Evolutionary conservation across 1,140 invertebrate species (phyloP), one percentile per base, ranked within the genome.

Genomic region (Dendroctonus valens): DNA sequence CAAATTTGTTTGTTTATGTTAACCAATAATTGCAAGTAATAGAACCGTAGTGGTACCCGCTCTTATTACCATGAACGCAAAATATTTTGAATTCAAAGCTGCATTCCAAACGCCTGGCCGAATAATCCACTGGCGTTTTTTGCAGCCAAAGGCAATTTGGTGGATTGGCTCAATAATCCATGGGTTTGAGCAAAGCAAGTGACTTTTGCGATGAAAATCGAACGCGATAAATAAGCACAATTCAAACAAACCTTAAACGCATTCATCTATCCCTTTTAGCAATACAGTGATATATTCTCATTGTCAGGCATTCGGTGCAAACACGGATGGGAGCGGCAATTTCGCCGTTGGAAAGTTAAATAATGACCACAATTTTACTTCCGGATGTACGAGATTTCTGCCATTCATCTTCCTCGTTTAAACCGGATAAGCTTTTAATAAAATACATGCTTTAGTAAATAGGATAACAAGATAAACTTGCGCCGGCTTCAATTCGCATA

Each of bases 311-410:
- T 54, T 63, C 41, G 60, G 14, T 46, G 52, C 41, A 63, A 63
- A 63, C 52, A 54, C 51, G 60, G 54, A 52, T 26, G 41, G 50
- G 12, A 61, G 48, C 50, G 50, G 62, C 54, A 65, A 65, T 65
- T 58, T 65, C 37, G 41, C 11, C 26, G 62, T 58, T 65, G 40
- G 64, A 59, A 59, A 57, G 55, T 59, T 69, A 69, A 69, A 69
- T 66, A 69, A 69, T 67, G 68, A 58, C 51, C 53, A 41, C 51
- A 51, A 62, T 67, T 65, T 67, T 60, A 69, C 55, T 66, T 65
- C 68, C 53, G 68, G 59, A 62, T 58, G 57, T 61, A 58, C 50
- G 58, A 58, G 63, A 66, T 61, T 69, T 61, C 62, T 66, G 64
- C 54, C 63, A 67, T 69, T 69, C 58, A 60, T 69, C 68, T 67